phyloP scores from a whole-genome alignment of 2,888 invertebrate genomes.

The Eupeodes luniger region DNA sequence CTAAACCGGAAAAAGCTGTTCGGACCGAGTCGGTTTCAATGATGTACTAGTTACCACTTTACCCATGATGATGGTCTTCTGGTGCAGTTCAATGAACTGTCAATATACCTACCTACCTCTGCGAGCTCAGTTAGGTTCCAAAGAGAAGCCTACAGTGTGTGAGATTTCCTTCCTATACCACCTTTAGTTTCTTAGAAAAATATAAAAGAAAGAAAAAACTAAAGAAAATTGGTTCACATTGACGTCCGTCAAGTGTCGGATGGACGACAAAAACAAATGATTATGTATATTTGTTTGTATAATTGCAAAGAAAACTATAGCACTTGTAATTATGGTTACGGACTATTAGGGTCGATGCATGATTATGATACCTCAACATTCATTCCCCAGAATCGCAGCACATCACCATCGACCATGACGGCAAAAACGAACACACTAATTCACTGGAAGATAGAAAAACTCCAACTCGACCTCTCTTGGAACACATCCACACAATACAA shows the following conservation, averaged over 20 bases:
- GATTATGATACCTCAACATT: slow-evolving; percentile 37
- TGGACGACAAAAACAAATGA: not conserved
- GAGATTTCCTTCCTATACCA: not conserved
- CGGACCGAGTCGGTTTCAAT: slow-evolving; percentile 30
- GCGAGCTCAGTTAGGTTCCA: not conserved
- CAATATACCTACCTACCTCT: slow-evolving; percentile 4
- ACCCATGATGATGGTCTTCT: not conserved
- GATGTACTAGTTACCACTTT: slow-evolving; percentile 44
- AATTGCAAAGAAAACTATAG: slow-evolving; percentile 20
- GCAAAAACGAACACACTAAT: not conserved
- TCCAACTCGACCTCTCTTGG: not conserved
- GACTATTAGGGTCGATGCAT: slow-evolving; percentile 66
- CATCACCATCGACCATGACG: slow-evolving; percentile 39
- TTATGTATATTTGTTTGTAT: not conserved
- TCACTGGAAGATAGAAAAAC: slow-evolving; percentile 3
- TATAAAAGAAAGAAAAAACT: slow-evolving; percentile 20
- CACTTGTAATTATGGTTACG: slow-evolving; percentile 67
- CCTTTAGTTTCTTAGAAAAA: slow-evolving; percentile 5
- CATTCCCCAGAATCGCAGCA: slow-evolving; percentile 31
- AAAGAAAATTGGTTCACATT: slow-evolving; percentile 67
- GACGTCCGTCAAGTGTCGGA: not conserved
- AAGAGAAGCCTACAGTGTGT: not conserved
- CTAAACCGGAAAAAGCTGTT: slow-evolving; percentile 70
- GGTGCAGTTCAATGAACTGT: slow-evolving; percentile 58
- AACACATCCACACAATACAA: not conserved